These are phyloP conservation scores for Enteromius afrohamiltoni DNA, from an alignment of 2,797 vertebrate genomes.

Conservation along the genomic window DNA sequence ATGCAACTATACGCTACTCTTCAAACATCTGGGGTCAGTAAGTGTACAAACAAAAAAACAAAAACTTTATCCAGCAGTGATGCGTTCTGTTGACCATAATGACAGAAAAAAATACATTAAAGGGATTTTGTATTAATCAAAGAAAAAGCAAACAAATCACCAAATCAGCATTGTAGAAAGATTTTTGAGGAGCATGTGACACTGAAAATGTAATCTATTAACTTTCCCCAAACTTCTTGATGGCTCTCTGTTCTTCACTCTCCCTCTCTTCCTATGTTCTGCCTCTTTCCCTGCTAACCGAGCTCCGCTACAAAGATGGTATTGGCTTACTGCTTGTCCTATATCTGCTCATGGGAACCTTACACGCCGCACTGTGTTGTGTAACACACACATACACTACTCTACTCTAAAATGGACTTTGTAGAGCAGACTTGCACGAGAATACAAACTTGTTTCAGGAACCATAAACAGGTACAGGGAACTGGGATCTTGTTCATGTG, in stretches of 20 bases:
- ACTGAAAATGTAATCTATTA: no score
- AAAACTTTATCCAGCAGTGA: not conserved
- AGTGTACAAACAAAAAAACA: no score
- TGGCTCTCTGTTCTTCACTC: constrained; percentile 3
- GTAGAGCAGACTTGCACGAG: not conserved
- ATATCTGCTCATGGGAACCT: constrained; percentile 23
- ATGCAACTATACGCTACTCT: not conserved
- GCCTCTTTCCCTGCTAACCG: not conserved
- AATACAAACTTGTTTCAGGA: constrained; percentile 28
- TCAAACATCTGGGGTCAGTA: not conserved
- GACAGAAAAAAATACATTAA: not conserved
- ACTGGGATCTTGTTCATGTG: not conserved
- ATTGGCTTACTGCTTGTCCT: constrained; percentile 17
- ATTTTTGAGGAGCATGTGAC: not conserved
- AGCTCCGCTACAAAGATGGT: not conserved
- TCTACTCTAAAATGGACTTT: constrained; percentile 20
- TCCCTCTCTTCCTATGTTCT: constrained; percentile 22
- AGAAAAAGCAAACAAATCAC: no score
- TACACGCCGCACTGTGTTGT: constrained; percentile 11
- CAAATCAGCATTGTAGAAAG: not conserved
- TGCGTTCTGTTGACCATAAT: not conserved
- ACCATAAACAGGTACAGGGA: not conserved
- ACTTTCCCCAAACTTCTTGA: not conserved
- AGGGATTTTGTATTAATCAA: no score
- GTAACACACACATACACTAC: constrained; percentile 9